Evolutionary conservation across 2,113 vertebrate species (phyloP), one percentile per base, ranked within the genome.

Genomic region (Barbus barbus): DNA sequence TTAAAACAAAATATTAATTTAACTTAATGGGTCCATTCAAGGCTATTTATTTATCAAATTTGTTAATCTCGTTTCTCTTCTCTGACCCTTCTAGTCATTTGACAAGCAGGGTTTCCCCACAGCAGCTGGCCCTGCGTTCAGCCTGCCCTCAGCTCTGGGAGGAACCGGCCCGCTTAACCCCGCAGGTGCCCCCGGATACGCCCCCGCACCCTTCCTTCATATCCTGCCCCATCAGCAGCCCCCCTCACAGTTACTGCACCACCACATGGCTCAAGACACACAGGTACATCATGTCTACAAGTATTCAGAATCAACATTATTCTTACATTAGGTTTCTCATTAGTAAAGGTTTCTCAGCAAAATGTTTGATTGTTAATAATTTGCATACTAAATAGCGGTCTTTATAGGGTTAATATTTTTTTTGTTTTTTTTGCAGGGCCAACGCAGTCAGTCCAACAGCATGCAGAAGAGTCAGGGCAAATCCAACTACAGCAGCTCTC

Each of bases 91-190:
- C 26, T 56, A 99, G 97, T 93, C 96, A 0, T 98, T 97, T 92
- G 98, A 99, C 91, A 99, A 99, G 91, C 97, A 99, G 95, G 97
- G 97, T 91, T 99, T 98, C 93, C 97, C 98, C 0, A 95, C 98
- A 3, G 97, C 95, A 74, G 97, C 98, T 0, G 97, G 97, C 0
- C 96, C 98, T 80, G 96, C 97, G 0, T 98, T 99, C 93, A 98
- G 91, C 93, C 92, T 99, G 89, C 98, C 98, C 1, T 98, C 98
- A 1, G 97, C 97, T 71, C 94, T 99, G 0, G 97, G 96, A 24
- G 97, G 97, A 0, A 92, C 97, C 0, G 97, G 97, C 44, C 95
- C 97, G 5, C 83, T 99, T 90, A 98, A 96, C 86, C 96, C 97
- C 1, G 96, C 95, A 4, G 94, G 95, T 0, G 96, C 96, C n/a